Evolutionary conservation across 2,888 invertebrate species (phyloP).

Genomic region (Pinctada fucata): DNA sequence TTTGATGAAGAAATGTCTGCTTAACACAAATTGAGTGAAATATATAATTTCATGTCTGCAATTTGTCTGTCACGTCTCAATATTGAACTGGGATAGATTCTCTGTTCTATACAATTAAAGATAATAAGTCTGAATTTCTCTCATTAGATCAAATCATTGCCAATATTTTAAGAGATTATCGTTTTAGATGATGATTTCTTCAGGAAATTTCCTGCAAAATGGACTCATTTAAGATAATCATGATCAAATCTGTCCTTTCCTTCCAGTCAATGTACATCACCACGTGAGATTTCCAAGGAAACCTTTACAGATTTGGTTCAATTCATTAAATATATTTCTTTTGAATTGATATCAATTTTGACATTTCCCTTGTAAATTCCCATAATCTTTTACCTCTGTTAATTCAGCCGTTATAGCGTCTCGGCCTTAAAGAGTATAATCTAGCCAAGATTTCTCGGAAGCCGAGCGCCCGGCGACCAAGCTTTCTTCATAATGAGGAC

Average conservation of each 20-base stretch:
- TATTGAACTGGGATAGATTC: not conserved
- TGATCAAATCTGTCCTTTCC: not conserved
- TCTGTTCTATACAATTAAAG: not conserved
- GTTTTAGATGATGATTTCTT: not conserved
- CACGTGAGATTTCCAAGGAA: not conserved
- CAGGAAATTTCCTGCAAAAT: conserved; percentile 11
- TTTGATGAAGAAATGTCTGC: too few relatives aligned
- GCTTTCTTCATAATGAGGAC: too few relatives aligned
- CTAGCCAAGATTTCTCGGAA: not conserved
- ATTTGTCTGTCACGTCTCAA: not conserved
- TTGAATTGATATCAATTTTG: conserved; percentile 21
- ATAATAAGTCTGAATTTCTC: conserved; percentile 8
- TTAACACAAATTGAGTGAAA: too few relatives aligned
- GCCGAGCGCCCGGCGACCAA: too few relatives aligned
- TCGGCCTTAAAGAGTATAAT: not conserved
- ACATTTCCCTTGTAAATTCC: conserved; percentile 14
- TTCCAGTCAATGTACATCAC: not conserved
- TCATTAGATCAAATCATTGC: conserved; percentile 1
- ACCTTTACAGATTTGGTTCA: not conserved
- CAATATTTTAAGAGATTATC: conserved; percentile 15
- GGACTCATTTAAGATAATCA: not conserved
- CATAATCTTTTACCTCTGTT: not conserved
- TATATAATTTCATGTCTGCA: not conserved
- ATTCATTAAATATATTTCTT: conserved; percentile 16
- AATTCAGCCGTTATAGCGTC: conserved; percentile 1